Evolutionary conservation across 23 tunicate species (phyloP), one percentile per base, ranked within the genome.

Genomic region (Corella eumyota): DNA sequence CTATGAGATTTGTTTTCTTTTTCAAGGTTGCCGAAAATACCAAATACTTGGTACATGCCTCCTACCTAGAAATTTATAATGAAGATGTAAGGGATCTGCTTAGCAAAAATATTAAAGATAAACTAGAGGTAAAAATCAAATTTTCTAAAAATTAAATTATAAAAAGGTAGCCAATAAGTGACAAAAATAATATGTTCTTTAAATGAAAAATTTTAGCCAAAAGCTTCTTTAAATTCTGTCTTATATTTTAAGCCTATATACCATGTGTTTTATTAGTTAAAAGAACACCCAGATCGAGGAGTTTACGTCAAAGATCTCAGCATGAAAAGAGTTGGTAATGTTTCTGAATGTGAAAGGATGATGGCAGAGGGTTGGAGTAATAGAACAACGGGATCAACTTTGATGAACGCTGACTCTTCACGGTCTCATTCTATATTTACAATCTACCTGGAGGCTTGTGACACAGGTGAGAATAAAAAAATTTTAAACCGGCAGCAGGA

Each of bases 381-480:
- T 72, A 62, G 99, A 55, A 66, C 95, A 2, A 79, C 71, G 32
- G 99, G 99, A 13, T 95, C 93, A 1, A 93, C 99, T 1, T 65
- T 93, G 0, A 93, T 93, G 99, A 93, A 93, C 54, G 93, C 93
- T 3, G 99, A 93, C 50, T 93, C 99, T 20, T 84, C 95, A 0
- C 36, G 99, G 47, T 84, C 94, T n/a, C 99, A 93, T 61, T 84
- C 95, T 1, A 93, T 93, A 7, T 93, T 93, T 65, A 68, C 99
- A 6, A 93, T 93, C 34, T 78, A 93, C 55, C 45, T 93, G 40
- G 99, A 93, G 56, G 99, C 99, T 23, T 87, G 95, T 53, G 99
- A 93, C 60, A 81, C 98, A 58, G 90, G 90, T 90, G 45, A n/a
- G n/a, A n/a, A n/a, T n/a, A n/a, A n/a, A n/a, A n/a, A n/a, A n/a